Evolutionary conservation across 2,797 vertebrate genomes (phyloP).

Genomic region (Enteromius treurensis): DNA sequence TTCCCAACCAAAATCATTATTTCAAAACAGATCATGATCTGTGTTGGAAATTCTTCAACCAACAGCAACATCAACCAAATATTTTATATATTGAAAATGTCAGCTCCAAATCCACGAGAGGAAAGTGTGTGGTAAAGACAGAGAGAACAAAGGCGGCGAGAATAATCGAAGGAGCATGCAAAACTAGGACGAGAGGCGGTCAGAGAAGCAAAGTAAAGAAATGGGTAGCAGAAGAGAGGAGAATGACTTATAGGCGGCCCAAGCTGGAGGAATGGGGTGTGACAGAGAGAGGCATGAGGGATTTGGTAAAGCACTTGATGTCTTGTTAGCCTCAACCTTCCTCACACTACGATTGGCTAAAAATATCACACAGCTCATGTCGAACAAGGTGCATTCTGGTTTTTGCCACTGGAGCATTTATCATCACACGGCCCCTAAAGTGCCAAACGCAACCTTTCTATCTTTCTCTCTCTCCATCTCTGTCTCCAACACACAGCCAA

Average conservation of each 20-base stretch:
- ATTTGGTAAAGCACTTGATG: conserved; percentile 33
- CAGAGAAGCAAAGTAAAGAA: neutral
- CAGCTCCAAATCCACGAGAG: neutral
- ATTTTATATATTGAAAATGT: neutral
- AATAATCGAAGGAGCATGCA: neutral
- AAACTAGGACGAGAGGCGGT: conserved; percentile 24
- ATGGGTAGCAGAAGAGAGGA: neutral
- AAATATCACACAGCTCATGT: conserved; percentile 37
- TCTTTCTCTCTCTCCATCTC: conserved; percentile 31
- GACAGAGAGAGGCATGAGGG: conserved; percentile 14
- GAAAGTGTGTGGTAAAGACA: neutral
- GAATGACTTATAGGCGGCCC: conserved; percentile 15
- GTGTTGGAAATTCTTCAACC: neutral
- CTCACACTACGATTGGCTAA: conserved; percentile 16
- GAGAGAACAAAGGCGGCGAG: neutral
- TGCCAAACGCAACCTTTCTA: conserved; percentile 5
- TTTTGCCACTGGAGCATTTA: conserved; percentile 25
- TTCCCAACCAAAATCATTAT: neutral
- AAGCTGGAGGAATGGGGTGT: conserved; percentile 18
- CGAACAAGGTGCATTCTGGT: conserved; percentile 29
- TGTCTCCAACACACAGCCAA: conserved; percentile 12
- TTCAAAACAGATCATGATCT: neutral
- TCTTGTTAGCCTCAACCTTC: conserved; percentile 36
- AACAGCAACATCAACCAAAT: neutral
- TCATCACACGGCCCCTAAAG: conserved; percentile 36